These are phyloP conservation scores for Craseonycteris thonglongyai DNA, from an alignment of 2,113 vertebrate species.

Conservation along the genomic window DNA sequence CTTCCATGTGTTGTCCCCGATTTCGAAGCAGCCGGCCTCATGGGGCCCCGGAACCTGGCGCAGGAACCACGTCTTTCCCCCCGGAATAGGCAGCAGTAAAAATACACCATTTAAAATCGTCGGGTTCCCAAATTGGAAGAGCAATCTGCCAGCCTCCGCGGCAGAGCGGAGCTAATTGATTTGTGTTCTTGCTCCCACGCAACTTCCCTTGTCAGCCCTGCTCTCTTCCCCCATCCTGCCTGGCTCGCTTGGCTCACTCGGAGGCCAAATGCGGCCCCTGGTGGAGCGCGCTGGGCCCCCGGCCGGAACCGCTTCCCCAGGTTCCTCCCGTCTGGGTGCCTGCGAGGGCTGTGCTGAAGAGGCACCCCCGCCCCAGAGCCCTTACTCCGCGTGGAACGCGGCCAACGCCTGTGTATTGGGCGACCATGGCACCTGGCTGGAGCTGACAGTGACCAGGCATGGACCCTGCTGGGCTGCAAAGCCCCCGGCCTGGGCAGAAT, in stretches of 20 bases:
- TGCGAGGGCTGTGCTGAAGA: background rate
- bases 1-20: background rate
- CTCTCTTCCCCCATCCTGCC: background rate
- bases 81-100: background rate
- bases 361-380: fast-evolving
- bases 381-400: too few species aligned
- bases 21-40: background rate
- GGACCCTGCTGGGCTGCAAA: background rate
- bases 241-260: background rate
- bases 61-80: conserved; percentile 31
- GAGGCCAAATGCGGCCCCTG: background rate
- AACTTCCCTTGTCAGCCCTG: background rate
- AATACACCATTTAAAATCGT: background rate
- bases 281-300: background rate
- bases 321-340: fast-evolving
- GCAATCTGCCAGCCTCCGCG: background rate
- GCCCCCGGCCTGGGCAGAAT: fast-evolving
- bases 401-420: too few species aligned
- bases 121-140: background rate
- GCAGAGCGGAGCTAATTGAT: background rate
- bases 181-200: background rate
- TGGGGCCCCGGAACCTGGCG: fast-evolving
- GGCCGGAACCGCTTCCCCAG: background rate
- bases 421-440: too few species aligned
- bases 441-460: fast-evolving